Conservation (phyloP, 2,888 invertebrate genomes). For the Epiperipatus broadwayi region DNA sequence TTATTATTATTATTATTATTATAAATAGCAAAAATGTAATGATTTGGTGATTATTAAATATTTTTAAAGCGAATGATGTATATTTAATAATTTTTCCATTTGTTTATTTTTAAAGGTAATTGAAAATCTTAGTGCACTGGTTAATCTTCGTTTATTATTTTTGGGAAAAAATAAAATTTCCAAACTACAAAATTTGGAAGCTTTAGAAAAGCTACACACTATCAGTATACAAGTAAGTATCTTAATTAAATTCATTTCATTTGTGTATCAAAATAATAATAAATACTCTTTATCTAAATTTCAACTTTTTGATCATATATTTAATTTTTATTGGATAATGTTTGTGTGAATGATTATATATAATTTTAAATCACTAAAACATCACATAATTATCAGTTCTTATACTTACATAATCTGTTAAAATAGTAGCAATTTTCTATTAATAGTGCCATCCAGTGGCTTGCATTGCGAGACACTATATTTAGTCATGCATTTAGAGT, state of each 20-base stretch:
- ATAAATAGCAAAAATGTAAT: neutral
- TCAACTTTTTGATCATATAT: neutral
- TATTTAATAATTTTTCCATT: too few species aligned
- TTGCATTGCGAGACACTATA: too few species aligned
- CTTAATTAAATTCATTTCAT: neutral
- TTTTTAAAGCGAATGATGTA: too few species aligned
- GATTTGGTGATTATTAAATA: slow-evolving; percentile 1
- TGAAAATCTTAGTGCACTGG: slow-evolving; percentile 58
- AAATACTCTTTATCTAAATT: slow-evolving; percentile 7
- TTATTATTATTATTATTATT: neutral
- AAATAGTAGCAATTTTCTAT: neutral
- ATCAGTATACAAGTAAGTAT: slow-evolving; percentile 54
- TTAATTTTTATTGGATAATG: slow-evolving; percentile 5
- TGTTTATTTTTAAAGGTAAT: slow-evolving; percentile 43
- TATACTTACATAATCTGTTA: too few species aligned
- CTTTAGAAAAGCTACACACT: slow-evolving; percentile 48
- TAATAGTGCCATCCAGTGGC: too few species aligned
- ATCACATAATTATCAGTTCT: too few species aligned
- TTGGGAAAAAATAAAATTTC: slow-evolving; percentile 87
- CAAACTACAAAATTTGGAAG: slow-evolving; percentile 59
- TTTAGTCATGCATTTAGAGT: too few species aligned
- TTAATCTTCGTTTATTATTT: slow-evolving; percentile 54
- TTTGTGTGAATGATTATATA: neutral
- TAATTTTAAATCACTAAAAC: too few species aligned
- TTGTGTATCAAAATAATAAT: slow-evolving; percentile 7